Evolutionary conservation across 2,888 invertebrate genomes (phyloP).

Genomic region (Ligdia adustata): DNA sequence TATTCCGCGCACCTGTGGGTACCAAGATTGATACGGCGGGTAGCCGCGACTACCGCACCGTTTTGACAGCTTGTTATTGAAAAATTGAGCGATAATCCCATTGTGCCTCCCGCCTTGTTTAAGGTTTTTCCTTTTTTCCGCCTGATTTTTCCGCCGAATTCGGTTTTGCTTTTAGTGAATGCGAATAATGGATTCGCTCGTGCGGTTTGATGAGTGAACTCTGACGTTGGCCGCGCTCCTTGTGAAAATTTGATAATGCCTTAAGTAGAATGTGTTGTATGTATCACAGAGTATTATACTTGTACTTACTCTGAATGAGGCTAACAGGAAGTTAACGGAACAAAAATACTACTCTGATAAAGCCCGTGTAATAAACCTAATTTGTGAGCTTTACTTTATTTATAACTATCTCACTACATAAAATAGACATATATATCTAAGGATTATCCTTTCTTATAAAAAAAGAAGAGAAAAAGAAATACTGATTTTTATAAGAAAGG

Average conservation of each 20-base stretch:
- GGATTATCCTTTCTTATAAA: too few relatives aligned
- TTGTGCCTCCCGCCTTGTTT: conserved; percentile 55
- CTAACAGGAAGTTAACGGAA: too few relatives aligned
- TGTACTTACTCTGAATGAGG: too few relatives aligned
- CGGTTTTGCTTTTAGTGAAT: conserved; percentile 35
- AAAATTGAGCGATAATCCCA: conserved; percentile 79
- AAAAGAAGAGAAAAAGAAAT: too few relatives aligned
- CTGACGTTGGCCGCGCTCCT: conserved; percentile 9
- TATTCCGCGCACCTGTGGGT: conserved; percentile 58
- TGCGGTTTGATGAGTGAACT: conserved; percentile 22
- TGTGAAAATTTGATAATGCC: conserved; percentile 15
- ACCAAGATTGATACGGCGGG: conserved; percentile 73
- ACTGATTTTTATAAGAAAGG: too few relatives aligned
- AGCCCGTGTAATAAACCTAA: too few relatives aligned
- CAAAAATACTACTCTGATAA: too few relatives aligned
- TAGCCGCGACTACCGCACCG: conserved; percentile 50
- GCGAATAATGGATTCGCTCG: conserved; percentile 32
- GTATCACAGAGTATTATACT: too few relatives aligned
- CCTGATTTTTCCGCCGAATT: conserved; percentile 29
- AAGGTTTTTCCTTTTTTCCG: conserved; percentile 53
- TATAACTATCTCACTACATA: too few relatives aligned
- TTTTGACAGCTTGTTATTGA: conserved; percentile 77
- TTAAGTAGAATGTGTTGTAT: conserved; percentile 2
- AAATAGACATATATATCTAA: too few relatives aligned
- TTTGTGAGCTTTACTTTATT: too few relatives aligned